A percentile compares a stretch with the other conserved stretches of the same genome.
Conservation (phyloP, 2,797 vertebrate genomes). For the Peromyscus nudipes region DNA sequence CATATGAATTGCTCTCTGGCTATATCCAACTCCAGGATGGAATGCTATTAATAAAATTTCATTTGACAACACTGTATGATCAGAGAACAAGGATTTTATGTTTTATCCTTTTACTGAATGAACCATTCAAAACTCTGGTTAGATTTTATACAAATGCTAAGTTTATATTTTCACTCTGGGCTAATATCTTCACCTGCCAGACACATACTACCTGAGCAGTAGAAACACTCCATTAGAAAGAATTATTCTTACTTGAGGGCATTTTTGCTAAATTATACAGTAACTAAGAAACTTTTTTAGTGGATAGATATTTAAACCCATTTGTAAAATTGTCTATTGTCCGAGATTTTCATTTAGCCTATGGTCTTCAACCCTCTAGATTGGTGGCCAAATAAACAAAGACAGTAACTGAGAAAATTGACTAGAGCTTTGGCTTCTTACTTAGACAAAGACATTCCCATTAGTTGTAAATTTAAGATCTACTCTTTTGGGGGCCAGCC, state of each 20-base stretch:
- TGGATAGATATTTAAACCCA: background rate
- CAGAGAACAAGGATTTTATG: background rate
- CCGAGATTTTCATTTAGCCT: background rate
- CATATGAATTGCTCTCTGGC: background rate
- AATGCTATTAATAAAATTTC: slow-evolving; percentile 61
- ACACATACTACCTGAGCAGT: background rate
- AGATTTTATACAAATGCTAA: background rate
- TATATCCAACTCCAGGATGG: slow-evolving; percentile 38
- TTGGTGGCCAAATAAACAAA: background rate
- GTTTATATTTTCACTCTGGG: background rate
- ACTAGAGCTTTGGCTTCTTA: background rate
- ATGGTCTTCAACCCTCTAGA: background rate
- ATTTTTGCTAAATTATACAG: background rate
- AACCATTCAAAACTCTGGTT: background rate
- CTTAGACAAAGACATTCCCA: background rate
- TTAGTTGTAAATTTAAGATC: background rate
- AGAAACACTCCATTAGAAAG: background rate
- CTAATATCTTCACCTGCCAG: background rate
- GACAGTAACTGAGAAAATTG: background rate
- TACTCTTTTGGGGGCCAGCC: background rate
- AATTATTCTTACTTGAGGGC: background rate
- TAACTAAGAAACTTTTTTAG: background rate
- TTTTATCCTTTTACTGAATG: background rate
- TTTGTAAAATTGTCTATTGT: background rate
- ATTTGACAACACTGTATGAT: slow-evolving; percentile 13